Evolutionary conservation across 2,113 vertebrate species (phyloP).

Genomic region (Romanogobio albipinnatus): DNA sequence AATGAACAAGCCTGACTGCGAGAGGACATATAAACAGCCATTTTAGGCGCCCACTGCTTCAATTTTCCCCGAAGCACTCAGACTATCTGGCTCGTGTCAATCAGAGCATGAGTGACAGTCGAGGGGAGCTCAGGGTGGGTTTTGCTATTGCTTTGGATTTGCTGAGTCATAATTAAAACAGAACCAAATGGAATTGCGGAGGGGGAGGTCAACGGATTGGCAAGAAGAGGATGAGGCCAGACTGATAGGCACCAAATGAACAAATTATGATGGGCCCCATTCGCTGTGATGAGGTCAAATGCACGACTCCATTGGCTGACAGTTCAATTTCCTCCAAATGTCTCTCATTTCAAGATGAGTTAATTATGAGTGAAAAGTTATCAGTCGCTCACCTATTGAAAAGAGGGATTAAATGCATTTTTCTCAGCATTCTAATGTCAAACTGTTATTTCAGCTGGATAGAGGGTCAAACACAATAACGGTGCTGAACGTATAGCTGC

Average conservation of each 20-base stretch:
- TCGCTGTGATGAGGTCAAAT: conserved; percentile 95
- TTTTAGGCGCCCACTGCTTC: conserved; percentile 57
- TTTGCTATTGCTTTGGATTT: conserved; percentile 91
- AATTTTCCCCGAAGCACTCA: conserved; percentile 55
- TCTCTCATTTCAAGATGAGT: conserved; percentile 91
- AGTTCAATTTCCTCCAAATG: conserved; percentile 97
- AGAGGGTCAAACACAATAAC: conserved; percentile 72
- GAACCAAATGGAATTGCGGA: conserved; percentile 94
- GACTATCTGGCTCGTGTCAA: conserved; percentile 58
- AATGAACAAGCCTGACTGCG: conserved; percentile 39
- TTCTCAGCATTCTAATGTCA: conserved; percentile 84
- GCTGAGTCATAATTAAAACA: conserved; percentile 96
- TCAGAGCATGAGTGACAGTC: conserved; percentile 87
- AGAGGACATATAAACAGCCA: conserved; percentile 49
- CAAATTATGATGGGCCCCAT: conserved; percentile 96
- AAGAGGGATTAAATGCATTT: conserved; percentile 83
- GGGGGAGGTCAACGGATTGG: conserved; percentile 90
- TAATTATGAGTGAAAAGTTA: conserved; percentile 98
- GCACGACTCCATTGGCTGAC: conserved; percentile 93
- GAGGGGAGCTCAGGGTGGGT: conserved; percentile 89
- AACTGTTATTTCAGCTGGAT: conserved; percentile 84
- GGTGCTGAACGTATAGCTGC: conserved; percentile 74
- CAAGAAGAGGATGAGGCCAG: conserved; percentile 90
- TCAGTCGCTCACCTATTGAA: conserved; percentile 84
- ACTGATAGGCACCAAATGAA: conserved; percentile 97